Evolutionary conservation across 2,888 invertebrate species (phyloP).

Genomic region (Monochamus alternatus): DNA sequence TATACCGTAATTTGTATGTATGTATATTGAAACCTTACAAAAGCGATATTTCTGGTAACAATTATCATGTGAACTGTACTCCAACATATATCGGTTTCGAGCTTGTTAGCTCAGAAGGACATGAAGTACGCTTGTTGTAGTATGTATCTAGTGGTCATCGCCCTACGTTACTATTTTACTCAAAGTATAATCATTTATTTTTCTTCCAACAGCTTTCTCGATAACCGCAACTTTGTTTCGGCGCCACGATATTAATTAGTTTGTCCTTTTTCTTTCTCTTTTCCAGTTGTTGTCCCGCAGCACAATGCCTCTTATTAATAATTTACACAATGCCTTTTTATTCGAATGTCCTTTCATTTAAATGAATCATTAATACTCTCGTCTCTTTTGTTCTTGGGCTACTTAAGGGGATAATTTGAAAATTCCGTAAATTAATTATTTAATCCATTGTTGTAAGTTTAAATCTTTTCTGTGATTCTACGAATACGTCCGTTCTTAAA

Average conservation of each 20-base stretch:
- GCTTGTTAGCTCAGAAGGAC: too few species aligned
- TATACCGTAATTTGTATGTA: too few species aligned
- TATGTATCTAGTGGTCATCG: too few species aligned
- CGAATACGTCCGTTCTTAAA: too few species aligned
- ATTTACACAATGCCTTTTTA: conserved; percentile 17
- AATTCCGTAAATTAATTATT: conserved; percentile 7
- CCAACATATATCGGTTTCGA: too few species aligned
- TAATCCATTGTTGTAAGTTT: background rate
- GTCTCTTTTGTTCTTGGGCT: background rate
- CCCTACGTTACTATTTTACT: background rate
- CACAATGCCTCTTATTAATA: conserved; percentile 4
- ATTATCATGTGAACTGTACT: too few species aligned
- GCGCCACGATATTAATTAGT: background rate
- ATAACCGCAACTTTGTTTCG: background rate
- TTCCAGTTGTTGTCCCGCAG: background rate
- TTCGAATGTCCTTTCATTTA: background rate
- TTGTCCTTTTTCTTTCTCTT: background rate
- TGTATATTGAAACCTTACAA: too few species aligned
- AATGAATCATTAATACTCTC: conserved; percentile 10
- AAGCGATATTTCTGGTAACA: too few species aligned
- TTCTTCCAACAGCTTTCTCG: background rate
- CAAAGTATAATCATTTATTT: background rate
- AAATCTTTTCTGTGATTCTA: too few species aligned
- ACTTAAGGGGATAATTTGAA: background rate
- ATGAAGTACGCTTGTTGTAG: too few species aligned